These are phyloP conservation scores for Pantherophis vulpinus DNA, from an alignment of 2,797 vertebrate genomes.

Conservation along the genomic window DNA sequence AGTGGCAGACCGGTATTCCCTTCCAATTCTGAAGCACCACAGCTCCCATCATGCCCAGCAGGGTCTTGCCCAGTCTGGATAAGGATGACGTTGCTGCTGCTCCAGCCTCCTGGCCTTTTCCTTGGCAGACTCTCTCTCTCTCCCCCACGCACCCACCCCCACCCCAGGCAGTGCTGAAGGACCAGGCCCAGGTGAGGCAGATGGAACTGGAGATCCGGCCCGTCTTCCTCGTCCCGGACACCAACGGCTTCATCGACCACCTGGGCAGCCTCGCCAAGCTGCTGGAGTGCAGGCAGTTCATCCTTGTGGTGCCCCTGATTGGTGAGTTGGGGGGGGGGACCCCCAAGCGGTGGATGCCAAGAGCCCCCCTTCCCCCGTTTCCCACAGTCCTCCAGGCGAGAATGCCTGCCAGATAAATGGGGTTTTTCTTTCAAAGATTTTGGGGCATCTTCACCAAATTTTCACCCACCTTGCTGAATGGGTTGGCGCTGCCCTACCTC, in stretches of 20 bases:
- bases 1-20: background rate
- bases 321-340: constrained; percentile 75
- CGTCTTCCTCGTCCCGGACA: constrained; percentile 93
- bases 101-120: background rate
- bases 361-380: background rate
- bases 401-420: too few relatives aligned
- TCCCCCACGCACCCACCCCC: background rate
- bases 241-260: constrained; percentile 98
- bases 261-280: constrained; percentile 83
- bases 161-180: constrained; percentile 89
- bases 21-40: background rate
- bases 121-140: background rate
- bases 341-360: background rate
- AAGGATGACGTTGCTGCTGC: background rate
- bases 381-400: background rate
- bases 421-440: background rate
- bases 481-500: background rate
- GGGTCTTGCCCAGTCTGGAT: background rate
- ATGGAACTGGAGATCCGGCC: constrained; percentile 94
- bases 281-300: constrained; percentile 86
- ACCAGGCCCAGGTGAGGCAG: constrained; percentile 81
- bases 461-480: background rate
- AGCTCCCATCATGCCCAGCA: background rate
- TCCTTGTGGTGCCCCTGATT: constrained; percentile 94
- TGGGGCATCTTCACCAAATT: background rate